Base-by-base conservation (phyloP, 2,113 vertebrate species). In the Aix galericulata region DNA sequence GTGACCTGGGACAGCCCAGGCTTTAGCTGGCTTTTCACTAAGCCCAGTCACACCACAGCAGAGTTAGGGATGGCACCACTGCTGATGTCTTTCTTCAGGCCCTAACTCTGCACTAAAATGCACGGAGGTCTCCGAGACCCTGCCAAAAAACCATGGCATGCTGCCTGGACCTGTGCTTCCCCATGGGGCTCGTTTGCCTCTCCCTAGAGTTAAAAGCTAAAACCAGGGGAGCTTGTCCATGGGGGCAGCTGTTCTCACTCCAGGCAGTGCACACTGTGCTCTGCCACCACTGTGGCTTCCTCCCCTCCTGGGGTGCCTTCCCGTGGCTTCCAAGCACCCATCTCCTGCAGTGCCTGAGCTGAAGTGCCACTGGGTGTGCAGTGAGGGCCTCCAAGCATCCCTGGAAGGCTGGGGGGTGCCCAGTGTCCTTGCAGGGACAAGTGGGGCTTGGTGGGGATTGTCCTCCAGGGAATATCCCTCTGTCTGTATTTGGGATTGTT, bases 31-130 rank as follows among this genome's bases (percentile, higher is more conserved):
- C 36, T 42, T 27, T 18, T 73, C 2, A 1, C 53, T 38, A 40
- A 78, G 17, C 69, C 58, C 5, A 4, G 25, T 83, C 52, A 18
- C 60, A 59, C 40, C 1, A 3, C 4, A 13, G 31, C n/a, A 67
- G 46, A 46, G 29, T 50, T 50, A 25, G 29, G 11, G 44, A 31
- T 40, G 36, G 13, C 44, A 42, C 27, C 0, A 0, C 16, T 9
- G 69, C 64, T 71, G 53, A 25, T 5, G 8, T 27, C 55, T 34
- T 88, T 73, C 48, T 93, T 56, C 67, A 86, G 72, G n/a, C 60
- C 60, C 3, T 2, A 88, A 26, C 25, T 55, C 53, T 53, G 17
- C 0, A 0, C 63, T 90, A 40, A 34, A 72, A 56, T 1, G 14
- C 1, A 0, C 5, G 11, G 73, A 38, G 32, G 13, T 48, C 26